Conservation (phyloP, 2,797 vertebrate genomes). For the Gobio occitaniae region DNA sequence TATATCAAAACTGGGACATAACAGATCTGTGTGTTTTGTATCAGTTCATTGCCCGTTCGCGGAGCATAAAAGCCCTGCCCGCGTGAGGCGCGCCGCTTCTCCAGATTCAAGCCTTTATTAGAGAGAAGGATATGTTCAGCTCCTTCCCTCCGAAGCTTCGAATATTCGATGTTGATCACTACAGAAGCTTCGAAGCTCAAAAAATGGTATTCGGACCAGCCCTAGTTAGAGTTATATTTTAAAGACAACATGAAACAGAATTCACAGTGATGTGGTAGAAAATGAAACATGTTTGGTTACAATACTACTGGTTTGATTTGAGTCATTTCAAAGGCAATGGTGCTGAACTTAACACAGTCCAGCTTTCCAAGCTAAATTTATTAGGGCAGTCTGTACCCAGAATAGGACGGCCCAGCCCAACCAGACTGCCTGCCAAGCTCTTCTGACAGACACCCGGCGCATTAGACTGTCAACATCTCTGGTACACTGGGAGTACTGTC, state of each 20-base stretch:
- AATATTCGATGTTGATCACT: too few species aligned
- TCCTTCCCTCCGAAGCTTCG: too few species aligned
- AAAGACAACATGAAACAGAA: background rate
- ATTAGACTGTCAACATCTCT: constrained; percentile 43
- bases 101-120: too few species aligned
- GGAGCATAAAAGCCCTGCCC: too few species aligned
- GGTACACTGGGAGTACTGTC: constrained; percentile 36
- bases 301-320: background rate
- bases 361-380: constrained; percentile 67
- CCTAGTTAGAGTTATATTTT: background rate
- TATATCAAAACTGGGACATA: too few species aligned
- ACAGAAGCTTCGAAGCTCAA: too few species aligned
- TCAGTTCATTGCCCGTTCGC: too few species aligned
- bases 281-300: background rate
- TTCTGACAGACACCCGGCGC: constrained; percentile 42
- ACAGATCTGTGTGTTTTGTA: too few species aligned
- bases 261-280: background rate
- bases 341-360: constrained; percentile 53
- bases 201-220: too few species aligned
- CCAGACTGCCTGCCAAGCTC: constrained; percentile 36
- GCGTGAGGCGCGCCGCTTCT: too few species aligned
- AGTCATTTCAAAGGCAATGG: constrained; percentile 34
- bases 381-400: constrained; percentile 56
- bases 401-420: constrained; percentile 59
- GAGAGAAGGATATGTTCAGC: too few species aligned